A percentile compares a stretch with the other conserved stretches of the same genome.
phyloP scores from a whole-genome alignment of 2,113 vertebrate species.

The Serinus canaria region DNA sequence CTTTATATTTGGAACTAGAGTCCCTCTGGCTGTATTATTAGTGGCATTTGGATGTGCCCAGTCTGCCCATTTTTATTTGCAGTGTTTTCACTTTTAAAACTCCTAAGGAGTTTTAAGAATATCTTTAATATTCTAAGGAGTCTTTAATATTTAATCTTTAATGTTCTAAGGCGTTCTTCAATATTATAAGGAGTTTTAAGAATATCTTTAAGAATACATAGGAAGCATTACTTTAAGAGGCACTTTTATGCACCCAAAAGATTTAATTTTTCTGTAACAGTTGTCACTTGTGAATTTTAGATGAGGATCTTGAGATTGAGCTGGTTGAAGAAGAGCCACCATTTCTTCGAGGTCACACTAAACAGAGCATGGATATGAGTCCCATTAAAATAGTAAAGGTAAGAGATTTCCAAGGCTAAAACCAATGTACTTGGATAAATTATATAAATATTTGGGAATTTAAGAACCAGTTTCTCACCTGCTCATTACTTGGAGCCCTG shows the following conservation, averaged over 20 bases:
- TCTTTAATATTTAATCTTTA: too few relatives aligned
- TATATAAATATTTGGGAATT: not conserved
- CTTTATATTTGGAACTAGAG: not conserved
- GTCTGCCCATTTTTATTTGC: not conserved
- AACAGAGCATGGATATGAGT: constrained; percentile 99
- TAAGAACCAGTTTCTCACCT: not conserved
- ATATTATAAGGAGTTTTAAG: too few relatives aligned
- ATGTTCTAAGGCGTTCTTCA: too few relatives aligned
- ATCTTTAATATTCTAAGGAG: too few relatives aligned
- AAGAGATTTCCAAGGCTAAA: not conserved
- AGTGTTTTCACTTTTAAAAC: not conserved
- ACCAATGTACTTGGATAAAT: not conserved
- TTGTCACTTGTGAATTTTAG: constrained; percentile 63
- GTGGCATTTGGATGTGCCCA: not conserved
- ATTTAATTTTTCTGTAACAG: not conserved
- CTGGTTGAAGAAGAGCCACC: constrained; percentile 97
- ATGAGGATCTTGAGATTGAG: constrained; percentile 98
- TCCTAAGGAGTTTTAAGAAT: not conserved
- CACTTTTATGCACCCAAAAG: not conserved
- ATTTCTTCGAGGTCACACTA: constrained; percentile 95
- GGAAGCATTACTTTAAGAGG: not conserved
- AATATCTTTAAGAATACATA: not conserved
- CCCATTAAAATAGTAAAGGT: constrained; percentile 99
- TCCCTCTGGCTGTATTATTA: not conserved
- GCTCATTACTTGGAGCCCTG: not conserved